Percentiles rank a stretch among this genome's conserved stretches.
phyloP scores from a whole-genome alignment of 2,113 vertebrate genomes.

The Chloebia gouldiae region DNA sequence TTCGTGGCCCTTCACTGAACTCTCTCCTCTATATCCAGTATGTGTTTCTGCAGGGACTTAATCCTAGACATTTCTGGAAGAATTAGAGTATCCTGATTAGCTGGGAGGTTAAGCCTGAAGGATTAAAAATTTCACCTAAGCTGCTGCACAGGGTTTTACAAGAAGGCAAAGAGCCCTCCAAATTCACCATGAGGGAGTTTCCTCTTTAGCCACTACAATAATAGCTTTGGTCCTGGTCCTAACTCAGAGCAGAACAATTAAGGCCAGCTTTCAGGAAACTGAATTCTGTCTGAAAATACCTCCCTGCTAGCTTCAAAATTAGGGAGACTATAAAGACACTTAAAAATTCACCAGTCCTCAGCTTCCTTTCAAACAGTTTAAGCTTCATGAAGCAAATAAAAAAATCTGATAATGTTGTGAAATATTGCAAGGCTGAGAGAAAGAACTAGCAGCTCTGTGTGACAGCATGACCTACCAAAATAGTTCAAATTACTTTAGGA shows the following conservation, averaged over 20 bases:
- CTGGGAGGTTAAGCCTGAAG: not conserved
- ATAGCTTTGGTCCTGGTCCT: not conserved
- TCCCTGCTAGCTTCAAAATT: not conserved
- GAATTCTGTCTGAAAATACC: not conserved
- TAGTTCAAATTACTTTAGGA: not conserved
- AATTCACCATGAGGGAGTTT: not conserved
- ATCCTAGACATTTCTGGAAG: not conserved
- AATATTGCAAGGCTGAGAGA: not conserved
- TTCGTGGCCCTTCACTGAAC: not conserved
- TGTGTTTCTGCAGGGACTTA: not conserved
- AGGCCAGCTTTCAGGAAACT: not conserved
- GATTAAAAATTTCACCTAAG: not conserved
- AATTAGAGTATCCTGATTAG: not conserved
- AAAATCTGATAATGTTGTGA: not conserved
- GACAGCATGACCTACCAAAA: not conserved
- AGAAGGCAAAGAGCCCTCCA: not conserved
- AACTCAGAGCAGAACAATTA: not conserved
- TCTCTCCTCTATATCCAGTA: not conserved
- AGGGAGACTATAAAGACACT: not conserved
- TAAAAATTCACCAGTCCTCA: not conserved
- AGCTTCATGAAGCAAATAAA: not conserved
- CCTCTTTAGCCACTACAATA: not conserved
- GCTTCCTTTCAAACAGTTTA: not conserved
- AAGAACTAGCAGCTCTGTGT: not conserved
- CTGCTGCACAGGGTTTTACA: not conserved